Base-by-base conservation (phyloP, 2,888 invertebrate genomes). In the Drosophila algonquin region DNA sequence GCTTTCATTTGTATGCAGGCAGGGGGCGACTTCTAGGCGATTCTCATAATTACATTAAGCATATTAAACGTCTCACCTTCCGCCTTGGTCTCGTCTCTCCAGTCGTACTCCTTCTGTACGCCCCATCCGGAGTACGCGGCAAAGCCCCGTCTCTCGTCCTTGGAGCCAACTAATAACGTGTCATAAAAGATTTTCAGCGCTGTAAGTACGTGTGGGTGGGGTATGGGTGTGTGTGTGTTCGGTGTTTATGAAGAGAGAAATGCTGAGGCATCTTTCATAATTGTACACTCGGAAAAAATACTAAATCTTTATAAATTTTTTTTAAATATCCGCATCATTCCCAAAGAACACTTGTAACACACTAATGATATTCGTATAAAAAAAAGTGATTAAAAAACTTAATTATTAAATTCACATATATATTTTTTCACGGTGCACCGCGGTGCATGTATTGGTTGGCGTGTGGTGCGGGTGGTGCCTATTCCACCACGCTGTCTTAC, bases 1-100 rank as follows among this genome's bases (percentile, higher is more conserved):
- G 81, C 73, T 84, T 87, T 84, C 79, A 83, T 83, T 87, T 83
- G 80, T 84, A 83, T 83, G 77, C 83, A 87, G 54, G 46, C 27
- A 44, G 51, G 54, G 44, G 57, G 40, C 46, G 48, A 40, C 64
- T 45, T 65, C 73, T 61, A 51, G 32, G 57, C 57, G 55, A 65
- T 65, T 57, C 54, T 72, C 63, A 70, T 75, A 75, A 75, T 75
- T 75, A 75, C 70, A 75, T 75, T 64, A 73, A 73, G 73, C 65
- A 81, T 75, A 76, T 87, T 87, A 75, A 79, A 84, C 40, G 40
- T 40, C 40, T 40, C 40, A 69, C 63, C 64, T 53, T 47, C 44
- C 56, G 62, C 53, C 56, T 56, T 63, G 24, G 63, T 2, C 45
- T 24, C 21, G n/a, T 30, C 44, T 10, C 50, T 10, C 40, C 5